Base-by-base conservation (phyloP, 1,140 invertebrate genomes). In the Maconellicoccus hirsutus region DNA sequence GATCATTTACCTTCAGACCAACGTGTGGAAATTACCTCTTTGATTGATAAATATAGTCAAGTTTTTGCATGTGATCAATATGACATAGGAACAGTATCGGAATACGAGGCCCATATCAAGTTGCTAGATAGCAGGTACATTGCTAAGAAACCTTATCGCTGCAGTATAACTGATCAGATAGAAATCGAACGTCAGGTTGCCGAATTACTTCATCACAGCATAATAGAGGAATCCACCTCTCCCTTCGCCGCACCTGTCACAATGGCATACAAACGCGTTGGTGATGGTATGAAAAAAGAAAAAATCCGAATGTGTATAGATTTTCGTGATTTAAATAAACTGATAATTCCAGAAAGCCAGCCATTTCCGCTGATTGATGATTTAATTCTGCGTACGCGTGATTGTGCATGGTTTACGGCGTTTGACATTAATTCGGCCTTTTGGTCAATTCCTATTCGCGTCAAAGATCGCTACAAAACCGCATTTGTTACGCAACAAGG, bases 371-470 rank as follows among this genome's bases (percentile, higher is more conserved):
- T 73, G 16, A 79, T 80, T 70, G 78, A 79, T 1, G 77, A 79
- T 69, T 78, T 69, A 79, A 79, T 38, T 77, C 72, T 73, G 74
- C 29, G 59, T 75, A 69, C 76, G 63, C 75, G 75, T 72, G 74
- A 77, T 70, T 79, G 76, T 29, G 77, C 75, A 63, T 79, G 71
- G 70, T 80, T 79, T 52, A 70, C 78, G n/a, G 77, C 73, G 16
- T 69, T 80, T 1, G 78, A 80, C 70, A 76, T 79, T 33, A 79
- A 78, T 74, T 78, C 77, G 8, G 79, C 79, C 8, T 80, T 79
- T 71, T 80, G 78, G 78, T 79, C 78, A 23, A 79, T 79, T n/a
- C 77, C 78, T 1, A n/a, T 78, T 6, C 27, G 74, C 69, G 73
- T 75, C 26, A 69, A 76, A 74, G 77, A 80, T 71, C 77, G 77